Evolutionary conservation across 2,888 invertebrate species (phyloP), one percentile per base, ranked within the genome.

Genomic region (Drosophila aldrichi): DNA sequence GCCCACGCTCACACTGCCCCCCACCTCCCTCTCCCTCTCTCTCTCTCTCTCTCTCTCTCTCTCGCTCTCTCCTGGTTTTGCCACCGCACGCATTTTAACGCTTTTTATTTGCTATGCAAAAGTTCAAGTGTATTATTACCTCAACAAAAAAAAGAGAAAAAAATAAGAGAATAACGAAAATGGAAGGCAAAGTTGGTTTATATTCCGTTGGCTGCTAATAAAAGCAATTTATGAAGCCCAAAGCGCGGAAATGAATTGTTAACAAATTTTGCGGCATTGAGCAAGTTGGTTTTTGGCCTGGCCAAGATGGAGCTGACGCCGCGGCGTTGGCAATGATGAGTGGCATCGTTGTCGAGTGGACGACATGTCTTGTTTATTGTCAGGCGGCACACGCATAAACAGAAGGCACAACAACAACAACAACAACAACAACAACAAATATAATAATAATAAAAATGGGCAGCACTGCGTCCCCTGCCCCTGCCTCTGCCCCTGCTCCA

Each of bases 191-290:
- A 77, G 68, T 78, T 81, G 81, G 51, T 68, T 76, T 88, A 77
- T 82, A 74, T 61, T 69, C 51, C 20, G 44, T 68, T 66, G 72
- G 64, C 74, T 70, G 89, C 89, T 89, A 89, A 84, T 84, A 84
- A 89, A 89, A 84, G 85, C 89, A 85, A 85, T 89, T 85, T 85
- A 89, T 85, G 90, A 77, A 88, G 88, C 89, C 89, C 84, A 85
- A 79, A 85, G 84, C 84, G 88, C 88, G 90, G 88, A 89, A 85
- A 85, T 82, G 84, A 88, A 85, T 85, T 89, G 89, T 88, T 85
- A 85, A 85, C 84, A 84, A 81, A 81, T 81, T 81, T 81, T 81
- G 77, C 68, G 80, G 77, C 80, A 52, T 62, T 76, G 76, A 76
- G 34, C 43, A 55, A 43, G 36, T 36, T 32, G 12, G n/a, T 40